A percentile compares a stretch with the other conserved stretches of the same genome.
phyloP scores from a whole-genome alignment of 2,888 invertebrate genomes.

The Mechanitis messenoides region DNA sequence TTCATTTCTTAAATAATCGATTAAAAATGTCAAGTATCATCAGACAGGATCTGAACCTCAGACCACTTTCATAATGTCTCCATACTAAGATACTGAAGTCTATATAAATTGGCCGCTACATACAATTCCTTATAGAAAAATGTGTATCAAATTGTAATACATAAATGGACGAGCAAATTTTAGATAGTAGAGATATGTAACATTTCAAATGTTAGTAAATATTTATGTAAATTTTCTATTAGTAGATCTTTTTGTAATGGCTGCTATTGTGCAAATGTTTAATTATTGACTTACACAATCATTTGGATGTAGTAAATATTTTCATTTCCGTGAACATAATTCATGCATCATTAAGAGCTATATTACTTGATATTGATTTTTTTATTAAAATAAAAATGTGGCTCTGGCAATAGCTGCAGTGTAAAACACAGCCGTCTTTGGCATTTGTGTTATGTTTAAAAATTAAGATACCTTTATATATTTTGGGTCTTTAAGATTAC shows the following conservation, averaged over 20 bases:
- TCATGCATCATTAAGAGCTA: not conserved
- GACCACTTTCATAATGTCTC: too few species aligned
- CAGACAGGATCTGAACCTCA: too few species aligned
- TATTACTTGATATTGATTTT: not conserved
- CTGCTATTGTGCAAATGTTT: not conserved
- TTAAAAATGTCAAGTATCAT: too few species aligned
- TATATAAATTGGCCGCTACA: constrained; percentile 44
- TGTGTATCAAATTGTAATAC: constrained; percentile 28
- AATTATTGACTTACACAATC: not conserved
- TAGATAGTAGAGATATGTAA: constrained; percentile 16
- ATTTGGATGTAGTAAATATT: not conserved
- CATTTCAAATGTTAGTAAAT: constrained; percentile 10
- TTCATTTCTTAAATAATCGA: too few species aligned
- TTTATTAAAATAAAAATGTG: not conserved
- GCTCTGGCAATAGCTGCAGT: constrained; percentile 1
- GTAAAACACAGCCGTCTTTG: not conserved
- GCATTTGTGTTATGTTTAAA: not conserved
- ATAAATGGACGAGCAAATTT: constrained; percentile 8
- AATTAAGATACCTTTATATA: too few species aligned
- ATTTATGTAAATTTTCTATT: constrained; percentile 5
- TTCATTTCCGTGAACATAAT: not conserved
- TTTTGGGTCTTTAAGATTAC: too few species aligned
- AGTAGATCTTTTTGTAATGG: not conserved
- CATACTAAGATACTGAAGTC: constrained; percentile 33
- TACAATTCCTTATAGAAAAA: constrained; percentile 37